These are phyloP conservation scores for Serripes groenlandicus DNA, from an alignment of 2,888 invertebrate genomes.

Conservation along the genomic window DNA sequence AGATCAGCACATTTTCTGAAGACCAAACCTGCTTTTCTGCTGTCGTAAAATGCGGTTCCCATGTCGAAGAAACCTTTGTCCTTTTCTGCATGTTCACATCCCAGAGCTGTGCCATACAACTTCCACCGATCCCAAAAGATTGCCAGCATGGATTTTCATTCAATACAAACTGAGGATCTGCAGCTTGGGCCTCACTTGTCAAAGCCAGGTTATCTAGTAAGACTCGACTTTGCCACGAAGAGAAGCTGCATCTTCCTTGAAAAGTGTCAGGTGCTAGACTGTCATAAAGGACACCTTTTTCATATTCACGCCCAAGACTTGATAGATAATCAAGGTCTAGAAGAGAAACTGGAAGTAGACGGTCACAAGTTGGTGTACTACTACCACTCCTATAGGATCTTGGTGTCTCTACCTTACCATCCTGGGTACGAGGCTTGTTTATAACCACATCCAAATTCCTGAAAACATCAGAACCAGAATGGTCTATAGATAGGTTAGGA, in stretches of 20 bases:
- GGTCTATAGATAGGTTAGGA: constrained; percentile 33
- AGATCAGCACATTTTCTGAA: constrained; percentile 47
- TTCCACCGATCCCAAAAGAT: constrained; percentile 34
- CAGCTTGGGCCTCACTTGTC: not conserved
- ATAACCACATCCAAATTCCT: not conserved
- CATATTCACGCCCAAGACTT: constrained; percentile 18
- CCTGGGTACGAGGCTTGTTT: not conserved
- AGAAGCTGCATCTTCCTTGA: constrained; percentile 26
- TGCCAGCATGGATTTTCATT: constrained; percentile 45
- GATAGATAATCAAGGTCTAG: constrained; percentile 58
- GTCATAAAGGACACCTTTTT: constrained; percentile 6
- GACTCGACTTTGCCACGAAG: constrained; percentile 65
- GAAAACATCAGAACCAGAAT: constrained; percentile 1
- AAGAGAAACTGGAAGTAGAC: constrained; percentile 48
- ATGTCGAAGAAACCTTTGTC: constrained; percentile 41
- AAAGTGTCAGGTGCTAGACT: not conserved
- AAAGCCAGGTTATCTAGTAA: constrained; percentile 54
- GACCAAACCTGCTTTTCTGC: constrained; percentile 50
- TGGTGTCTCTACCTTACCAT: not conserved
- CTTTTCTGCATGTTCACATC: constrained; percentile 74
- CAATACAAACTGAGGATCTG: not conserved
- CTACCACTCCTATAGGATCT: not conserved
- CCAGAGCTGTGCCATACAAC: constrained; percentile 71
- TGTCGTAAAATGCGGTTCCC: constrained; percentile 45
- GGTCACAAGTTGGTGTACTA: constrained; percentile 25